Conservation (phyloP, 2,797 vertebrate species). For the Hylomyscus alleni region DNA sequence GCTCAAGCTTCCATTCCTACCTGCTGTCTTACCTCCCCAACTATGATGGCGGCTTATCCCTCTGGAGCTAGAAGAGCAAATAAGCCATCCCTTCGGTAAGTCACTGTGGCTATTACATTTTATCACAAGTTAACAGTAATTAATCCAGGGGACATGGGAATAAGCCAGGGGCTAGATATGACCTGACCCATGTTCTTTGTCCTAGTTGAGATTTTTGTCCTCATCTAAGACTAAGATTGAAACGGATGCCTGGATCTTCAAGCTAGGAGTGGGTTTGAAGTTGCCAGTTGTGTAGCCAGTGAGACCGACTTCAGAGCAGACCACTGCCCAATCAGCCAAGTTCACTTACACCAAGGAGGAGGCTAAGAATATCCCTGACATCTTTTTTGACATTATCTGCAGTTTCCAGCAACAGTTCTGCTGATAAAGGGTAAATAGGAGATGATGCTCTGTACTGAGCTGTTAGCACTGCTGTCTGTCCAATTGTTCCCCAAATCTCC, state of each 20-base stretch:
- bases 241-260: not conserved
- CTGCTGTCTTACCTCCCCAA: not conserved
- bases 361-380: not conserved
- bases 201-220: slow-evolving; percentile 6
- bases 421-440: not conserved
- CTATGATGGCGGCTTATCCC: not conserved
- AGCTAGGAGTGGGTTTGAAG: not conserved
- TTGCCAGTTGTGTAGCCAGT: not conserved
- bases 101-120: not conserved
- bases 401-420: not conserved
- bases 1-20: not conserved
- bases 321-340: not conserved
- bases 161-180: slow-evolving; percentile 2
- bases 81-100: not conserved
- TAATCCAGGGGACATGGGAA: not conserved
- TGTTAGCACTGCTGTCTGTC: not conserved
- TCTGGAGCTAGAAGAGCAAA: not conserved
- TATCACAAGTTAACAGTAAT: not conserved
- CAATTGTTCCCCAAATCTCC: not conserved
- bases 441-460: not conserved
- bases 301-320: not conserved
- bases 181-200: not conserved
- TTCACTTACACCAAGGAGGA: not conserved
- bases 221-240: slow-evolving; percentile 4
- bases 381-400: not conserved